Base-by-base conservation (phyloP, 2,888 invertebrate species). In the Philopedon plagiatum region DNA sequence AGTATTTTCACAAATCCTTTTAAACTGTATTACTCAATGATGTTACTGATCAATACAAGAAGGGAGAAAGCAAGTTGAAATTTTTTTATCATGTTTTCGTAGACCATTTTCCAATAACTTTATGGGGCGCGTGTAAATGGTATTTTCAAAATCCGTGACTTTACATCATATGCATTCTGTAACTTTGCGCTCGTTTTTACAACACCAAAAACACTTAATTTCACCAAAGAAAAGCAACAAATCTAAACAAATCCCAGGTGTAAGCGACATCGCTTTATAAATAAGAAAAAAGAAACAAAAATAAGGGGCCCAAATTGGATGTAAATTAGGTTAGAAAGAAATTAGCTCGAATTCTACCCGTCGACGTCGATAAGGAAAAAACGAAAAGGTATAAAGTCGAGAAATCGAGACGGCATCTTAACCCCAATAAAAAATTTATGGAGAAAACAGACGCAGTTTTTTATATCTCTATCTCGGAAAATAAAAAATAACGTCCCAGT, bases 251-350 rank as follows among this genome's bases (percentile, higher is more conserved):
- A 19, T 44, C 44, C 9, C 44, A 44, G 44, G 44, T 32, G 54
- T 32, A 54, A 54, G 15, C 1, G 19, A 5, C 54, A 13, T 32
- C 5, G 2, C 19, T 54, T 54, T 23, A 32, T 32, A 32, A 54
- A 54, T 54, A 54, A 32, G 21, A 32, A 11, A 23, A 21, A 32
- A 32, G 34, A 56, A 29, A 56, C 29, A 37, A 34, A 19, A 56
- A 56, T 32, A 56, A 37, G 19, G 13, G n/a, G n/a, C 11, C 9
- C 2, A 32, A 32, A 19, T 19, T 29, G 37, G 19, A 34, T 56
- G 56, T 13, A 54, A 32, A 32, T 56, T 19, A 56, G 32, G n/a
- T 56, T 56, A 34, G 7, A 32, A 29, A 18, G 19, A 56, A 56
- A 34, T 56, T 37, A 56, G 32, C 32, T 56, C 18, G n/a, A 32